These are phyloP conservation scores for Actinernus sp. DNA, from an alignment of 92 coral and sea anemone genomes.

Conservation along the genomic window DNA sequence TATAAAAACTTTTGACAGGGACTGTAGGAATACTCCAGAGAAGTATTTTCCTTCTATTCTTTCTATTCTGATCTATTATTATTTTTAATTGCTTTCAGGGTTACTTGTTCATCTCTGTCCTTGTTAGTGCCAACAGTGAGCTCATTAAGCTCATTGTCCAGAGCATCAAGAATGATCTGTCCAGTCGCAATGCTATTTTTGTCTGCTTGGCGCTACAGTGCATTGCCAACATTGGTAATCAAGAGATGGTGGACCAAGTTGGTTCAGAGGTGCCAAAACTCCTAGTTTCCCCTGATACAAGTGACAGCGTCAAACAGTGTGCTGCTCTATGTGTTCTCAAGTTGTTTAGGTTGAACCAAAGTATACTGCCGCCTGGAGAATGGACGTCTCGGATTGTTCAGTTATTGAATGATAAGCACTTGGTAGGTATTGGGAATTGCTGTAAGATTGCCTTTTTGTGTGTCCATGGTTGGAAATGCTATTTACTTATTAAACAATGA, in stretches of 20 bases:
- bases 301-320: conserved; percentile 97
- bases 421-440: conserved; percentile 78
- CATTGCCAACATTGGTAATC: conserved; percentile 95
- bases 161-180: conserved; percentile 95
- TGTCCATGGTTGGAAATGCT: too few species aligned
- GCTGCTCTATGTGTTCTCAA: conserved; percentile 94
- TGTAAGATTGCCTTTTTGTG: too few species aligned
- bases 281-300: conserved; percentile 94
- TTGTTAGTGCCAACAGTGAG: conserved; percentile 98
- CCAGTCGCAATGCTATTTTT: conserved; percentile 95
- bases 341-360: conserved; percentile 80
- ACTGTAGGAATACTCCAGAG: too few species aligned
- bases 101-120: conserved; percentile 92
- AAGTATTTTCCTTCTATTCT: too few species aligned
- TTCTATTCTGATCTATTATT: background rate
- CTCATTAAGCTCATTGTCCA: conserved; percentile 94
- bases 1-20: too few species aligned
- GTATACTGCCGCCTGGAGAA: conserved; percentile 92
- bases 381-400: conserved; percentile 99
- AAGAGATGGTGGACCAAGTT: conserved; percentile 97
- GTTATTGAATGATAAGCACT: conserved; percentile 92
- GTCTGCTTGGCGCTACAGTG: conserved; percentile 97
- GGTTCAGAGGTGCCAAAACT: conserved; percentile 97
- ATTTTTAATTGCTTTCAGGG: conserved; percentile 45
- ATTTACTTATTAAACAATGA: too few species aligned